Base-by-base conservation (phyloP, 2,113 vertebrate species). In the Ptilonorhynchus violaceus region DNA sequence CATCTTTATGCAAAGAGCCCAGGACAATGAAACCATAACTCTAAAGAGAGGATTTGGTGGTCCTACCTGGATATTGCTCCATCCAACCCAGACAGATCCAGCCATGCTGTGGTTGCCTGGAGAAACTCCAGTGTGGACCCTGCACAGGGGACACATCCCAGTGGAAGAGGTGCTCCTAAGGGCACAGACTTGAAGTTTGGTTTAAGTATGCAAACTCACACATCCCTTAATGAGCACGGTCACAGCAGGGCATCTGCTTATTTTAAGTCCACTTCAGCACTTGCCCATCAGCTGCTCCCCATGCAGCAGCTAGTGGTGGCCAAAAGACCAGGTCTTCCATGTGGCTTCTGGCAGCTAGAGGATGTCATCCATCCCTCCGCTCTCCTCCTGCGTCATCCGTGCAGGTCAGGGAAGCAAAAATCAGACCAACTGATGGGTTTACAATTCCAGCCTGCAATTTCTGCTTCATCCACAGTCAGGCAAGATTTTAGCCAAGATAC, bases 401-500 rank as follows among this genome's bases (percentile, higher is more conserved):
- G 41, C 60, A 46, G 64, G n/a, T 39, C 59, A 64, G 60, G 69
- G 55, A 77, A 88, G 78, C 28, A 55, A 63, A 85, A 93, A 37
- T 85, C 35, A 0, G 49, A 75, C 79, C 59, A 59, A 41, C 68
- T 50, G 74, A 78, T 5, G 1, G 56, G 20, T 88, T 93, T 91
- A 88, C 0, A 1, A 74, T 85, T 88, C 55, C 93, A 91, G 79
- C 35, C 37, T 66, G 23, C 0, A 10, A 72, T 77, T 85, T 89
- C 68, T 87, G 63, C 82, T 92, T 93, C 77, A 89, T 89, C 68
- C 63, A 31, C 39, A 41, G 68, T 69, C 93, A 89, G 81, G 47
- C 4, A 1, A 80, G 91, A 46, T 86, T 84, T 87, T 93, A n/a
- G 88, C 93, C 91, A 89, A 96, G 73, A 68, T 87, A 93, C 81